Conservation (phyloP, 2,113 vertebrate genomes). For the Lathamus discolor region DNA sequence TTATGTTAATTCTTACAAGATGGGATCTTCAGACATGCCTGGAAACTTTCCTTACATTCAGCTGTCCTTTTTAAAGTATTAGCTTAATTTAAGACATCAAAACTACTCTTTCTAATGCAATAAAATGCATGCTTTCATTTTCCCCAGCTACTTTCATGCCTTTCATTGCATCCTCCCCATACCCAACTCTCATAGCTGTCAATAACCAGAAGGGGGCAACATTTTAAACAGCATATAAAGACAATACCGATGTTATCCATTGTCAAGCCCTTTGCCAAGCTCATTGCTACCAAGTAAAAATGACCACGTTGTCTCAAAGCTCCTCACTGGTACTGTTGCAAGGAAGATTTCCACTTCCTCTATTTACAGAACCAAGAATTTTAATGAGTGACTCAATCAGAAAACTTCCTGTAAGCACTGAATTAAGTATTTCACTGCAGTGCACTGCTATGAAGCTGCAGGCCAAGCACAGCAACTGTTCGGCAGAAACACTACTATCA, state of each 20-base stretch:
- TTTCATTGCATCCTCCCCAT: not conserved
- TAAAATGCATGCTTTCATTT: not conserved
- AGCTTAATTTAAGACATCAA: not conserved
- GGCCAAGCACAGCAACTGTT: not conserved
- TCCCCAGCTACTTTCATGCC: accelerated
- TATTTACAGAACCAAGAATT: not conserved
- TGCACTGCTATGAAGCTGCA: not conserved
- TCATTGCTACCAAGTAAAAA: not conserved
- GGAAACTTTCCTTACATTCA: not conserved
- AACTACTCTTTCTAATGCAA: not conserved
- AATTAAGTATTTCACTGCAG: not conserved
- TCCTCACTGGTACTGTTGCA: not conserved
- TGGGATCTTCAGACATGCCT: not conserved
- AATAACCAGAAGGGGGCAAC: conserved; percentile 73
- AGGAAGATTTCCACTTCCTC: not conserved
- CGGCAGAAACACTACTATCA: not conserved
- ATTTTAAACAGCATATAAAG: conserved; percentile 9
- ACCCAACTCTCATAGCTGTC: not conserved
- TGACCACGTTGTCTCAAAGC: not conserved
- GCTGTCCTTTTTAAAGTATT: not conserved
- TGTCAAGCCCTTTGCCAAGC: not conserved
- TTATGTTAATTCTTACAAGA: not conserved
- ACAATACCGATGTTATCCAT: not conserved
- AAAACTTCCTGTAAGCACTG: not conserved
- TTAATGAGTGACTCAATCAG: not conserved